Percentiles rank a stretch among this genome's conserved stretches.
phyloP scores from a whole-genome alignment of 2,113 vertebrate genomes.

The Malurus cyaneus region DNA sequence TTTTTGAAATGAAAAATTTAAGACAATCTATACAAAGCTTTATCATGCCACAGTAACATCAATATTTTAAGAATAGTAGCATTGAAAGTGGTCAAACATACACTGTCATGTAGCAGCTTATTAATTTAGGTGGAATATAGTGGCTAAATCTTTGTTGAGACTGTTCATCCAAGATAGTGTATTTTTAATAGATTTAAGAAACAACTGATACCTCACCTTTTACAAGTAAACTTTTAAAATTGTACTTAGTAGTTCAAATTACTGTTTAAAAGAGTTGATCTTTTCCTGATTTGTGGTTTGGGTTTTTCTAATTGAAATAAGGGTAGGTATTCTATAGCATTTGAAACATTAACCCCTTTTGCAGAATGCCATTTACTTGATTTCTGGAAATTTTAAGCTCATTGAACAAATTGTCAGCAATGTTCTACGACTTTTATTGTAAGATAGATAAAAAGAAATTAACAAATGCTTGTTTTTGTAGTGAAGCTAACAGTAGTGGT shows the following conservation, averaged over 20 bases:
- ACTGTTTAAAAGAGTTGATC: neutral
- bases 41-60: neutral
- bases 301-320: neutral
- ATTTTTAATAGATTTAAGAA: neutral
- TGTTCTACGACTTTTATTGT: neutral
- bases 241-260: neutral
- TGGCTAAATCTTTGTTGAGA: neutral
- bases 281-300: neutral
- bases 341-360: neutral
- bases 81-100: neutral
- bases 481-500: neutral
- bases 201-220: neutral
- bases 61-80: neutral
- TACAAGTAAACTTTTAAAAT: neutral
- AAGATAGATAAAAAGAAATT: neutral
- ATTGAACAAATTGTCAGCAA: neutral
- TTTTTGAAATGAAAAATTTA: neutral
- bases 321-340: neutral
- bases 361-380: neutral
- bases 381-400: neutral
- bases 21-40: neutral
- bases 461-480: accelerated
- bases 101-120: neutral
- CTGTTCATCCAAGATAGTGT: neutral
- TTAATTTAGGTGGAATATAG: neutral